phyloP scores from a whole-genome alignment of 2,797 vertebrate species.

The Mormyrus proboscirostris region DNA sequence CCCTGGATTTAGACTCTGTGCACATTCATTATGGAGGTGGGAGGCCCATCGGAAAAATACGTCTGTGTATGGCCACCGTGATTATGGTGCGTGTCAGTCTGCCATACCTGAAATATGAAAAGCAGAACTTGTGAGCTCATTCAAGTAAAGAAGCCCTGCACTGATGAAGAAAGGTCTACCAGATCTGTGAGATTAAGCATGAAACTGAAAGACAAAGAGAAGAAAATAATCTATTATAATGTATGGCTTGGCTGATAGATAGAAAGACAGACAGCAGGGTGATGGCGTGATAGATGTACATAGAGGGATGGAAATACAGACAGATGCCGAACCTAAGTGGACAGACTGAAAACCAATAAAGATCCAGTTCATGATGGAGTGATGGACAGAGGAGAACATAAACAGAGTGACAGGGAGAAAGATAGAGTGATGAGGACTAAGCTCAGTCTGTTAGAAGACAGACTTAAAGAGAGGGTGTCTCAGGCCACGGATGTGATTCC shows the following conservation, averaged over 20 bases:
- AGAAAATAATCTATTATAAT: not conserved
- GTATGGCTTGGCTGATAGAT: not conserved
- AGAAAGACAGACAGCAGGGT: not conserved
- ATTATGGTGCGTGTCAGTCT: not conserved
- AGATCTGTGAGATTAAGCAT: not conserved
- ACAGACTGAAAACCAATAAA: not conserved
- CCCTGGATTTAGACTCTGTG: not conserved
- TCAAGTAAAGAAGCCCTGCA: not conserved
- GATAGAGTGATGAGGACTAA: conserved; percentile 20
- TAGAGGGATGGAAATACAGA: not conserved
- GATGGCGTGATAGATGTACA: conserved; percentile 3
- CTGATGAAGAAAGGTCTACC: not conserved
- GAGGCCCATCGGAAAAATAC: not conserved
- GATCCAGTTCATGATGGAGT: not conserved
- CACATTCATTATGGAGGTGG: not conserved
- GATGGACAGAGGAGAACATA: not conserved
- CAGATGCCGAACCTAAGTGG: not conserved
- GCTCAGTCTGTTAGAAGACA: not conserved
- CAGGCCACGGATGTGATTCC: not conserved
- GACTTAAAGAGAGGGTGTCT: not conserved
- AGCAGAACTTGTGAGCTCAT: not conserved
- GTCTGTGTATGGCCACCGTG: not conserved
- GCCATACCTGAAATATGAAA: not conserved
- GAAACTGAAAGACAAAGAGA: not conserved
- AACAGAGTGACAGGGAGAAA: conserved; percentile 24